Percentiles rank a stretch among this genome's conserved stretches.
phyloP scores from a whole-genome alignment of 2,113 vertebrate genomes.

The Helogale parvula region DNA sequence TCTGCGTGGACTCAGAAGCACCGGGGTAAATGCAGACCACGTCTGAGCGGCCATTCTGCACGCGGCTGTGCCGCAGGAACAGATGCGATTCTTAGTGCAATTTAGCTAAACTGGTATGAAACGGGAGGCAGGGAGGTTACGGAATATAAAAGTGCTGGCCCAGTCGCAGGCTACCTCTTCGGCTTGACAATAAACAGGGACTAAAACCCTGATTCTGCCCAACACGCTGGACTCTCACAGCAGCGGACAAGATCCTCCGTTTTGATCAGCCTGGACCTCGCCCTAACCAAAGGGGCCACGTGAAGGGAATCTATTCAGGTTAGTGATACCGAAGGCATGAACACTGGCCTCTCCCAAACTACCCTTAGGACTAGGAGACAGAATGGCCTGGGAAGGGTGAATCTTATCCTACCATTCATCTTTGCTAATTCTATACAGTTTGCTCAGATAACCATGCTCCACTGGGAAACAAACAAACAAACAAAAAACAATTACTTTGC shows the following conservation, averaged over 20 bases:
- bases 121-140: neutral
- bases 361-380: neutral
- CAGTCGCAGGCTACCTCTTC: neutral
- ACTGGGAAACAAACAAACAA: neutral
- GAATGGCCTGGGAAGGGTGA: neutral
- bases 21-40: neutral
- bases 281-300: neutral
- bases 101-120: neutral
- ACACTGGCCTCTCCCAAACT: neutral
- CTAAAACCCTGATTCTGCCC: neutral
- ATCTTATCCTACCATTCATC: neutral
- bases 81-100: constrained; percentile 59
- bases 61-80: constrained; percentile 20
- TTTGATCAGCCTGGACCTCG: neutral
- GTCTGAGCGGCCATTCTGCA: neutral
- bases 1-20: neutral
- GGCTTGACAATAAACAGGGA: neutral
- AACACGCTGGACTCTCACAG: neutral
- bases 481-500: neutral
- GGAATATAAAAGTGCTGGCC: neutral
- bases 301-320: neutral
- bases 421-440: neutral
- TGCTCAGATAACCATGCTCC: neutral
- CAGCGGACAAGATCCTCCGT: neutral
- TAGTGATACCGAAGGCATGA: neutral